Base-by-base conservation (phyloP, 2,888 invertebrate species). In the Trichogramma dendrolimi region DNA sequence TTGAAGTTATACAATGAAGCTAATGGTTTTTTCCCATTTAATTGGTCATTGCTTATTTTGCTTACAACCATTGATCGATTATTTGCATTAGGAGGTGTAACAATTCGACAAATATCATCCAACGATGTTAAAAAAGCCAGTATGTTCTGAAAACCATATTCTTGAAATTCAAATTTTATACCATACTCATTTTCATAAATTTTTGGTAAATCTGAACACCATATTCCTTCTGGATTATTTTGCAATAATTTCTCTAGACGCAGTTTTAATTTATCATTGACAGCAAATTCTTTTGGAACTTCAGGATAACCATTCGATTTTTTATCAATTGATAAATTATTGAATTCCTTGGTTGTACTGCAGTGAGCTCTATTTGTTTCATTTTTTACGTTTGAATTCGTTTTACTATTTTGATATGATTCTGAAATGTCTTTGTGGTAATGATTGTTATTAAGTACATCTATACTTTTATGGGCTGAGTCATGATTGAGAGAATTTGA, bases 91-190 rank as follows among this genome's bases (percentile, higher is more conserved):
- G 63, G 38, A 8, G 64, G 67, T 5, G 70, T 67, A 4, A 70
- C 60, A 40, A 70, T 63, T 7, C 67, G 63, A 62, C 78, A 79
- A 7, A 79, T 73, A 0, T 75, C 66, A n/a, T 75, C 71, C 6
- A 79, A 63, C 8, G 73, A 63, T 0, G 70, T 68, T 4, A 72
- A 72, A 38, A 75, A 73, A 43, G 74, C 73, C 40, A 67, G 63
- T 4, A 79, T 72, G 58, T 73, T 75, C n/a, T 62, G 63, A 43
- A 76, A 78, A n/a, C 78, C 78, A 4, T 73, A 59, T 2, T 75
- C 73, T 10, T 44, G 46, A 47, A 76, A 79, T 55, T 74, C 71
- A 6, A 79, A 61, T 0, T 67, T 27, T 6, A 74, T 46, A 7
- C 69, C 69, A 55, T 76, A 78, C 43, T 72, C 71, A 4, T 70